Evolutionary conservation across 2,113 vertebrate genomes (phyloP), one percentile per base, ranked within the genome.

Genomic region (Plecturocebus donacophilus): DNA sequence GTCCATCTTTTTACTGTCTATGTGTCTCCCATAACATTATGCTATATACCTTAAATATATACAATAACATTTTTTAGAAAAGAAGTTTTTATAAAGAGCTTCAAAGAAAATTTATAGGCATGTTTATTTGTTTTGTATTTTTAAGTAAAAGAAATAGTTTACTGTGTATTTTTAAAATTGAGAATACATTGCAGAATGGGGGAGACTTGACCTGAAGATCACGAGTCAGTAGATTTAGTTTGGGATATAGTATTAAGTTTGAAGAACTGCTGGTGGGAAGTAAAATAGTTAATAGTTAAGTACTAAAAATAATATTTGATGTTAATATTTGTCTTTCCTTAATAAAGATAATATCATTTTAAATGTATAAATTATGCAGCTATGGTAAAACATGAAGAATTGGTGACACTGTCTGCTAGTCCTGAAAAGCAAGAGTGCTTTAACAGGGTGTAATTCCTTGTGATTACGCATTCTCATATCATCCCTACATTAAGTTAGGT

Each of bases 101-200:
- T 96, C 66, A 93, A 92, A 76, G 85, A 77, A 90, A 94, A 97
- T 79, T 82, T 89, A 56, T 56, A 91, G 85, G 87, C 40, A n/a
- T 81, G 19, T 91, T 80, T 85, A 61, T 49, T 92, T 94, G 30
- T 20, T 88, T 96, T 52, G 52, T 52, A 52, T 87, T 93, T 88
- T 54, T 91, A 90, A 93, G 20, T 82, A 86, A 92, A 86, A 94
- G 30, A 87, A 95, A 61, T 79, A 42, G 61, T 68, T 97, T 7
- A 61, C 23, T 92, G 47, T 68, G 87, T 93, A 42, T 73, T 85
- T 85, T 17, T 17, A 52, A 52, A 52, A 52, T 52, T 75, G 49
- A 82, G 25, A 42, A 80, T 84, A 32, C 2, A 27, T 5, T 40
- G 38, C 30, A 73, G 70, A 8, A 70, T n/a, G 42, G 42, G 20